phyloP scores from a whole-genome alignment of 2,797 vertebrate species.

The Mastacembelus armatus region DNA sequence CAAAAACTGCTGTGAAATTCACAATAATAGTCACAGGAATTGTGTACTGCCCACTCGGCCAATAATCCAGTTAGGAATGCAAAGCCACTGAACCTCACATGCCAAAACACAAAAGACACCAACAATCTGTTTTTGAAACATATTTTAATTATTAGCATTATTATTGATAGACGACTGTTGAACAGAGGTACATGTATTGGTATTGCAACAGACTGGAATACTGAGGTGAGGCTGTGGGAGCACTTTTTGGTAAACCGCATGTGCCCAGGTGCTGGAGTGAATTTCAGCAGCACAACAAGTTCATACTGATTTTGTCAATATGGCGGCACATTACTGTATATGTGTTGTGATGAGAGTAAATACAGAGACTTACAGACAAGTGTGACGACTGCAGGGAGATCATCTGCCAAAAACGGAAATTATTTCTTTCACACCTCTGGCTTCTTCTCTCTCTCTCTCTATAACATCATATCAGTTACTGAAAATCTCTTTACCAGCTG shows the following conservation, averaged over 20 bases:
- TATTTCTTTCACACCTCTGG: conserved; percentile 30
- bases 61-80: neutral
- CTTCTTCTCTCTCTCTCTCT: neutral
- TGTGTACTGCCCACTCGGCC: neutral
- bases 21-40: neutral
- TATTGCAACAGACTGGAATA: conserved; percentile 75
- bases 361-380: conserved; percentile 62
- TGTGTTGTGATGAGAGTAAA: conserved; percentile 52
- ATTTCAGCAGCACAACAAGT: conserved; percentile 58
- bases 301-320: conserved; percentile 54
- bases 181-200: conserved; percentile 81
- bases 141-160: conserved; percentile 71
- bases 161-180: conserved; percentile 75
- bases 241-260: conserved; percentile 77
- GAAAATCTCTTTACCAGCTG: conserved; percentile 25
- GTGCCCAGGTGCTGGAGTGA: conserved; percentile 57
- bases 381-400: conserved; percentile 50
- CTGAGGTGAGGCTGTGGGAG: conserved; percentile 73
- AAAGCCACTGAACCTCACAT: neutral
- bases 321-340: conserved; percentile 61
- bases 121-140: conserved; percentile 54
- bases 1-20: conserved; percentile 7
- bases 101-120: conserved; percentile 10
- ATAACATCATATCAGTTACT: conserved; percentile 25
- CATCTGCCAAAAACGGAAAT: conserved; percentile 25